phyloP scores from a whole-genome alignment of 1,140 invertebrate genomes.

The Tetranychus cinnabarinus region DNA sequence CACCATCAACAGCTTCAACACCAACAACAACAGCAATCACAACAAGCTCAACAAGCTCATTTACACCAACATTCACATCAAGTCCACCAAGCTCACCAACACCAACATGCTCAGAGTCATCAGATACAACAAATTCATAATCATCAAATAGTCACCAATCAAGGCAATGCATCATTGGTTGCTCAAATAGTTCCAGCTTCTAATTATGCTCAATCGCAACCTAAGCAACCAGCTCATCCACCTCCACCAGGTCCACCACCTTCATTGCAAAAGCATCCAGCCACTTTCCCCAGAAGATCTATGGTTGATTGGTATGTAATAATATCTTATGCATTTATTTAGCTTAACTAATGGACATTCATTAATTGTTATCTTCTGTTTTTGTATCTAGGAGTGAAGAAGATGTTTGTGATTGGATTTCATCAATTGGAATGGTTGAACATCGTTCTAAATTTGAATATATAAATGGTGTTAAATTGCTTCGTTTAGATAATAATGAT shows the following conservation, averaged over 20 bases:
- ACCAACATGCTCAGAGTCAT: neutral
- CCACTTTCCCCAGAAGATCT: constrained; percentile 1
- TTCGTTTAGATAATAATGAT: constrained; percentile 26
- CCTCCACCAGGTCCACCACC: constrained; percentile 2
- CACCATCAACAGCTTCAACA: constrained; percentile 17
- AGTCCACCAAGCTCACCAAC: constrained; percentile 20
- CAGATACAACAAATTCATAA: constrained; percentile 11
- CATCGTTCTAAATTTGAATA: constrained; percentile 25
- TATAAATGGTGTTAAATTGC: constrained; percentile 25
- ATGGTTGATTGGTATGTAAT: constrained; percentile 22
- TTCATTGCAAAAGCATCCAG: constrained; percentile 2
- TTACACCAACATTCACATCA: constrained; percentile 10
- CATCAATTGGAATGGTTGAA: constrained; percentile 25
- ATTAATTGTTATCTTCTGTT: too few species aligned
- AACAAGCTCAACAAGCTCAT: constrained; percentile 18
- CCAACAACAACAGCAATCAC: constrained; percentile 14
- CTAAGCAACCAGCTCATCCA: constrained; percentile 3
- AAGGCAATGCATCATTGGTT: constrained; percentile 20
- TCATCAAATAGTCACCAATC: neutral
- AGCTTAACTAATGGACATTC: too few species aligned
- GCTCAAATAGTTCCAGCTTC: neutral
- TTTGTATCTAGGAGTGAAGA: neutral
- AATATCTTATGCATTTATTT: neutral
- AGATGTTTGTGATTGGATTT: constrained; percentile 29
- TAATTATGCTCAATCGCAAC: constrained; percentile 1